These are phyloP conservation scores for Tenualosa ilisha DNA, from an alignment of 2,797 vertebrate species.

Conservation along the genomic window DNA sequence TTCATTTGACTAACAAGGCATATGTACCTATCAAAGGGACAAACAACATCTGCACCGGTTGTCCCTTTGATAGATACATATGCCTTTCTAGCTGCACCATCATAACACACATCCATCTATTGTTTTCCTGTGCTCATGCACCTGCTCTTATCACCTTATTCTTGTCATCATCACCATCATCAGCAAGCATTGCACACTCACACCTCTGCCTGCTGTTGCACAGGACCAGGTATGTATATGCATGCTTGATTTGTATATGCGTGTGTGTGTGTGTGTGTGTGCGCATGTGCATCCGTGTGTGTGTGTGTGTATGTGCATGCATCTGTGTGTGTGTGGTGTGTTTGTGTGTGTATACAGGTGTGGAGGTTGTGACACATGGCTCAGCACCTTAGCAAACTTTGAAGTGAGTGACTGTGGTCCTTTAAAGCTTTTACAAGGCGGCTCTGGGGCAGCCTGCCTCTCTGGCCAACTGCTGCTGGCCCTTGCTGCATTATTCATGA, in stretches of 20 bases:
- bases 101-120: not conserved
- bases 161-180: not conserved
- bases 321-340: not conserved
- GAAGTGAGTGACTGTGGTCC: constrained; percentile 69
- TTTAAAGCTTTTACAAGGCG: constrained; percentile 80
- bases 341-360: not conserved
- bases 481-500: constrained; percentile 78
- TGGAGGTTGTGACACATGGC: not conserved
- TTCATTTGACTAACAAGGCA: not conserved
- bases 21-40: too few species aligned
- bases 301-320: not conserved
- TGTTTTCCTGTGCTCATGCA: not conserved
- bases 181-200: too few species aligned
- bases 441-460: constrained; percentile 75
- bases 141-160: not conserved
- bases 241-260: not conserved
- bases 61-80: not conserved
- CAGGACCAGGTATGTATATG: not conserved
- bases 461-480: constrained; percentile 79
- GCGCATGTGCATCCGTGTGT: not conserved
- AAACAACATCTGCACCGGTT: not conserved
- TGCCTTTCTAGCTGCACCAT: too few species aligned
- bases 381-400: constrained; percentile 42
- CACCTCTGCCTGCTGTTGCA: too few species aligned
- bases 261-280: not conserved